These are phyloP conservation scores for Drosophila subsilvestris DNA, from an alignment of 2,888 invertebrate genomes.

Conservation along the genomic window DNA sequence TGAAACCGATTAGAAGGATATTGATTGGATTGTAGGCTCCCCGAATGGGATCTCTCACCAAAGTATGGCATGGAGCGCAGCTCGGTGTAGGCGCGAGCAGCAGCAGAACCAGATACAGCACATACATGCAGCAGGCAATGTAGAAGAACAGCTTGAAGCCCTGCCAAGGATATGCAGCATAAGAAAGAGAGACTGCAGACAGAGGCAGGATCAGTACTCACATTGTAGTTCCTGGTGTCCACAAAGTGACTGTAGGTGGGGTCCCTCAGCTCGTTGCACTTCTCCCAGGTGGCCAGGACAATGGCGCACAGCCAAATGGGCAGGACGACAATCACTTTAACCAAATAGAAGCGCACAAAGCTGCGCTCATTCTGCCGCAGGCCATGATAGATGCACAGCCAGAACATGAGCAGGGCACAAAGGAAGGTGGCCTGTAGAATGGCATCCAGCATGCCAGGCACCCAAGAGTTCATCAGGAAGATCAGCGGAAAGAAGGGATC, in stretches of 20 bases:
- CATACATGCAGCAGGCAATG: constrained; percentile 92
- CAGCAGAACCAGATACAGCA: constrained; percentile 92
- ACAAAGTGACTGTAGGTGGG: constrained; percentile 96
- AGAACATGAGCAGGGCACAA: constrained; percentile 94
- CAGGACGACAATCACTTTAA: constrained; percentile 94
- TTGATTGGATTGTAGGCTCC: too few species aligned
- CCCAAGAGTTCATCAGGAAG: constrained; percentile 94
- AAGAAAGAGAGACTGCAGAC: not conserved
- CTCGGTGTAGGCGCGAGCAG: constrained; percentile 97
- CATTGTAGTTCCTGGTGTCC: constrained; percentile 92
- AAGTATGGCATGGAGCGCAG: constrained; percentile 98
- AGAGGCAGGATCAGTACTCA: constrained; percentile 83
- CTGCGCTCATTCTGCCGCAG: constrained; percentile 95
- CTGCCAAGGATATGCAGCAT: constrained; percentile 85
- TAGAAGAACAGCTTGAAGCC: constrained; percentile 96
- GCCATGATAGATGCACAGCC: constrained; percentile 98
- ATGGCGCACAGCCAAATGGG: constrained; percentile 94
- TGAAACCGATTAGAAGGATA: not conserved
- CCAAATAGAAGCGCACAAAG: constrained; percentile 94
- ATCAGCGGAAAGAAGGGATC: constrained; percentile 97
- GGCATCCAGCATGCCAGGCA: constrained; percentile 96
- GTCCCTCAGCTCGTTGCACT: constrained; percentile 93
- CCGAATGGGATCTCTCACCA: constrained; percentile 87
- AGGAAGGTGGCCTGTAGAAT: constrained; percentile 95
- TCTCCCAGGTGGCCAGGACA: constrained; percentile 94